These are phyloP conservation scores for Ryuthela nishihirai DNA, from an alignment of 2,888 invertebrate genomes.

Conservation along the genomic window DNA sequence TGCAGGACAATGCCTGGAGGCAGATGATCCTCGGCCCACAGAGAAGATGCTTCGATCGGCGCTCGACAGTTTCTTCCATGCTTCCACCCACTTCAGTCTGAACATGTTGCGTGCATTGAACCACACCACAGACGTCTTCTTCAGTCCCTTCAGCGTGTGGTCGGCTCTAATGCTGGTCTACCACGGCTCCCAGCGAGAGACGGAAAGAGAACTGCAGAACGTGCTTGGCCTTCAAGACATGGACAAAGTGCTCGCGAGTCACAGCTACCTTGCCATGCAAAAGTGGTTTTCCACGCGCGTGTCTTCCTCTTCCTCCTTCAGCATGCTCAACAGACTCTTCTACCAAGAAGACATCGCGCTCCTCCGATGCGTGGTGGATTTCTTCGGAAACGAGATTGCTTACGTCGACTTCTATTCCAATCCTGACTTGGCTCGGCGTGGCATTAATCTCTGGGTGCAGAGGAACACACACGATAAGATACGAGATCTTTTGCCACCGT, in stretches of 20 bases:
- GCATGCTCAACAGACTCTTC: constrained; percentile 68
- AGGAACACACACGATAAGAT: constrained; percentile 76
- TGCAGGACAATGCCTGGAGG: constrained; percentile 15
- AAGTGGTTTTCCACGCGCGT: constrained; percentile 13
- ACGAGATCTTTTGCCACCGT: constrained; percentile 64
- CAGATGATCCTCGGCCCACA: constrained; percentile 3
- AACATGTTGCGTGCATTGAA: constrained; percentile 15
- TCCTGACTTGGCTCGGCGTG: constrained; percentile 53
- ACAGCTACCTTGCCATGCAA: constrained; percentile 13
- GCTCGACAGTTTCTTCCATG: constrained; percentile 18
- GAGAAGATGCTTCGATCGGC: constrained; percentile 4
- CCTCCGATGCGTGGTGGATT: constrained; percentile 54
- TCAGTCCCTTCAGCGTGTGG: constrained; percentile 50
- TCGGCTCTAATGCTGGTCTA: constrained; percentile 50
- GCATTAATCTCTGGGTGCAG: constrained; percentile 79
- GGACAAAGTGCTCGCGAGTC: constrained; percentile 16
- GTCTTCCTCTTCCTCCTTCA: constrained; percentile 11
- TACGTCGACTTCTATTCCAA: constrained; percentile 61
- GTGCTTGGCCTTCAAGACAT: constrained; percentile 23
- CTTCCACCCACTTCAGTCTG: constrained; percentile 19
- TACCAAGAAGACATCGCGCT: constrained; percentile 54
- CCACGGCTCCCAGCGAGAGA: constrained; percentile 49
- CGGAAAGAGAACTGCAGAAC: constrained; percentile 42
- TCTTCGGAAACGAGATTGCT: constrained; percentile 64
- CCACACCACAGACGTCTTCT: constrained; percentile 42